Base-by-base conservation (phyloP, 1,140 invertebrate species). In the Drosophila pandora region DNA sequence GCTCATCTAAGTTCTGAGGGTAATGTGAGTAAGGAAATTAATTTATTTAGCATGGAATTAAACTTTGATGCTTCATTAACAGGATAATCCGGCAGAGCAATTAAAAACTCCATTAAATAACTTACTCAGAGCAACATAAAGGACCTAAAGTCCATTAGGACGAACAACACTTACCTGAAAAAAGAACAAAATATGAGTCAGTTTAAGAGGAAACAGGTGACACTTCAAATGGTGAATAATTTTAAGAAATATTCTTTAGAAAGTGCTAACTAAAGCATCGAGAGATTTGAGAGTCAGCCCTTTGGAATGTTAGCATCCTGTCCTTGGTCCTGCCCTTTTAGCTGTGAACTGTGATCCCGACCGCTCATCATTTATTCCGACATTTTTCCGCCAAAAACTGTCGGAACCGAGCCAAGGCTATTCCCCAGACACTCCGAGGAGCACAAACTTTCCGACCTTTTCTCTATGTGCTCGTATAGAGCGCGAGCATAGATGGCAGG, bases 91-190 rank as follows among this genome's bases (percentile, higher is more conserved):
- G 5, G 41, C 13, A 43, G n/a, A 52, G 13, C 10, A 17, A 21
- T 21, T 32, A 32, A 13, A 30, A 17, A 21, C 10, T 10, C 9
- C 7, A 4, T 10, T 12, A 3, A 9, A 28, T 10, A 0, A 74
- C 72, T 76, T 58, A 76, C 61, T 49, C 37, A 43, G 54, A 10
- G 2, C 0, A 12, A 10, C 17, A 21, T 47, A 47, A 47, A 47
- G 12, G 28, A 10, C n/a, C 6, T 22, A 49, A 45, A 34, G 21
- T 45, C 37, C 41, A 22, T 34, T 13, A 34, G 12, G 30, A 3
- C 34, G 8, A 7, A 7, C 8, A 41, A 73, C 76, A 85, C 81
- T 84, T 75, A 84, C 81, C 81, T 84, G 47, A 50, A 23, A 60
- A 32, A n/a, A 43, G 17, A 43, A 21, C 7, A 43, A 37, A 56